Percentiles rank a stretch among this genome's conserved stretches.
Evolutionary conservation across 2,888 invertebrate genomes (phyloP).

Genomic region (Allygus modestus): DNA sequence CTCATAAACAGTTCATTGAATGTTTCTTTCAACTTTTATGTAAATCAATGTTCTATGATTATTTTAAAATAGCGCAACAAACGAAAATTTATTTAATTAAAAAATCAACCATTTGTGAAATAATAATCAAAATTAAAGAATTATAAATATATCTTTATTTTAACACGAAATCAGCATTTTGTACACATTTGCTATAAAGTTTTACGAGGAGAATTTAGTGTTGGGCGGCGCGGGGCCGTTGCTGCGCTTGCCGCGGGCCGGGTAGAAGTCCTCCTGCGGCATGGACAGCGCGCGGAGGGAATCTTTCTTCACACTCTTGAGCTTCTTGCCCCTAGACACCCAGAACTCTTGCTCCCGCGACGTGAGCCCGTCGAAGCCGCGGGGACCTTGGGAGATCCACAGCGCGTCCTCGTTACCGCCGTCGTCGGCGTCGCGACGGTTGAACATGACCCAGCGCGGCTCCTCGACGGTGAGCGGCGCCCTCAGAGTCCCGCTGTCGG

Average conservation of each 20-base stretch:
- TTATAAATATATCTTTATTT: slow-evolving; percentile 38
- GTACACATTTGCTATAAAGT: no score
- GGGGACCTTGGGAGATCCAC: slow-evolving; percentile 60
- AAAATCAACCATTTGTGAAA: no score
- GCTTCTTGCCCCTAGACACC: slow-evolving; percentile 64
- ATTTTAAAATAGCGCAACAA: no score
- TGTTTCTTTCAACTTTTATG: no score
- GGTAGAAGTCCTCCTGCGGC: slow-evolving; percentile 60
- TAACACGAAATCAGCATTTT: background rate
- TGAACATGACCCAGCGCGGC: slow-evolving; percentile 66
- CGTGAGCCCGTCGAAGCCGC: slow-evolving; percentile 54
- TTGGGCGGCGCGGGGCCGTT: background rate
- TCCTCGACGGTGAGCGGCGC: slow-evolving; percentile 66
- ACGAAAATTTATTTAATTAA: no score
- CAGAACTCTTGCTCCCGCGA: slow-evolving; percentile 55
- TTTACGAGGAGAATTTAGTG: background rate
- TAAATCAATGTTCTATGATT: no score
- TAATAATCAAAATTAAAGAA: background rate
- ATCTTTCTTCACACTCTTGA: slow-evolving; percentile 56
- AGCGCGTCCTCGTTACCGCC: slow-evolving; percentile 48
- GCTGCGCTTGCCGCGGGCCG: slow-evolving; percentile 59
- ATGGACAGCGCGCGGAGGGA: slow-evolving; percentile 54
- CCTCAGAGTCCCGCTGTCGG: slow-evolving; percentile 57
- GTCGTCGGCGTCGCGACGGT: slow-evolving; percentile 64
- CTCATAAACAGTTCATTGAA: no score